Conservation (phyloP, 2,797 vertebrate genomes). For the Lindbergichthys nudifrons region DNA sequence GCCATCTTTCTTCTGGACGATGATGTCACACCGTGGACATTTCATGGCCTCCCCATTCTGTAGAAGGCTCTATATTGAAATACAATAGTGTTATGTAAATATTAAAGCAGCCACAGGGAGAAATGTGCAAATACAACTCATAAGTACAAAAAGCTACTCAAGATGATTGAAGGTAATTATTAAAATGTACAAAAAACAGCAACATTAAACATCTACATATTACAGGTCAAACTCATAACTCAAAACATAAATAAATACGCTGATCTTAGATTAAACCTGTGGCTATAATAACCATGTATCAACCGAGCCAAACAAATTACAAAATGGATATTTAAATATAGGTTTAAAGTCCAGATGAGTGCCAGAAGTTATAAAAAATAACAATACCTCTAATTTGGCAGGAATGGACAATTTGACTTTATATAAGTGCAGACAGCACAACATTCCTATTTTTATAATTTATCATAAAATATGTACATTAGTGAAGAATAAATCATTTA, state of each 20-base stretch:
- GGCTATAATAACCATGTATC: too few species aligned
- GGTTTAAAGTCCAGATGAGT: too few species aligned
- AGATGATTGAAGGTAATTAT: not conserved
- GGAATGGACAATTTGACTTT: too few species aligned
- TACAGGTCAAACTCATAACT: not conserved
- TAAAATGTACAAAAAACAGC: not conserved
- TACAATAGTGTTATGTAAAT: not conserved
- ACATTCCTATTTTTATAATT: not conserved
- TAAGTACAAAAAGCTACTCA: too few species aligned
- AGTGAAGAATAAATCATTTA: not conserved
- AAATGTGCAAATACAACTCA: not conserved
- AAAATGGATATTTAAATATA: too few species aligned
- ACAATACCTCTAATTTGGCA: too few species aligned
- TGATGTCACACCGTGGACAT: constrained; percentile 90
- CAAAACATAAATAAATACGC: not conserved
- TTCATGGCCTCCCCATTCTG: constrained; percentile 91
- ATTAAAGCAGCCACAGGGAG: not conserved
- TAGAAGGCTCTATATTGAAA: constrained; percentile 83
- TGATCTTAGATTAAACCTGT: not conserved
- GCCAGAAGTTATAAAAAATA: too few species aligned
- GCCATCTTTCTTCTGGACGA: constrained; percentile 95
- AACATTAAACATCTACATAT: not conserved
- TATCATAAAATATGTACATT: not conserved
- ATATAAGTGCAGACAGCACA: too few species aligned
- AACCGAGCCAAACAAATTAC: too few species aligned